Evolutionary conservation across 2,113 vertebrate species (phyloP).

Genomic region (Cavia porcellus): DNA sequence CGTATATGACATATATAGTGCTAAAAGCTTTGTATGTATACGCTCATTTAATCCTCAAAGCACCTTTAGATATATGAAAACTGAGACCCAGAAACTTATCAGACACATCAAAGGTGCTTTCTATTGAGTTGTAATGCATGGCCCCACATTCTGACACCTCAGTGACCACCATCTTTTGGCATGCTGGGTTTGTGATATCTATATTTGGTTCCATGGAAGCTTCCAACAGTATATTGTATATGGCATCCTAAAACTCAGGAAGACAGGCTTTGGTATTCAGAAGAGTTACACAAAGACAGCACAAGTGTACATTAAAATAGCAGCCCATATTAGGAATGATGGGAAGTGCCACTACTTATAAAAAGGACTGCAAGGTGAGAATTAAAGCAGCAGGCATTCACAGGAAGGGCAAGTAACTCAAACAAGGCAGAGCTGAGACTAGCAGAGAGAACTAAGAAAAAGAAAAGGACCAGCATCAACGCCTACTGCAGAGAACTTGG

Average conservation of each 20-base stretch:
- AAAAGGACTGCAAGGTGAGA: neutral
- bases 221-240: neutral
- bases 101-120: neutral
- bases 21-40: neutral
- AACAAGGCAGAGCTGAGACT: neutral
- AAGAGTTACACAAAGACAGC: neutral
- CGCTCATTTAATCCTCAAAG: neutral
- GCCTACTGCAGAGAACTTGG: neutral
- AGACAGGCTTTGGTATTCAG: neutral
- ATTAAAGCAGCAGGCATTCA: neutral
- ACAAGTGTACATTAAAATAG: neutral
- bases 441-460: neutral
- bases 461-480: neutral
- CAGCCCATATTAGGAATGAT: neutral
- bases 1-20: neutral
- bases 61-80: neutral
- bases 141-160: neutral
- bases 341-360: neutral
- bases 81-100: neutral
- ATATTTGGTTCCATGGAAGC: neutral
- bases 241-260: neutral
- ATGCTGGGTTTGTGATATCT: neutral
- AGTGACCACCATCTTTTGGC: neutral
- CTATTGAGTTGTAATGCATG: accelerated
- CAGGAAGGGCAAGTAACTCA: neutral